Conservation (phyloP, 2,888 invertebrate genomes). For the Schizaphis graminum region DNA sequence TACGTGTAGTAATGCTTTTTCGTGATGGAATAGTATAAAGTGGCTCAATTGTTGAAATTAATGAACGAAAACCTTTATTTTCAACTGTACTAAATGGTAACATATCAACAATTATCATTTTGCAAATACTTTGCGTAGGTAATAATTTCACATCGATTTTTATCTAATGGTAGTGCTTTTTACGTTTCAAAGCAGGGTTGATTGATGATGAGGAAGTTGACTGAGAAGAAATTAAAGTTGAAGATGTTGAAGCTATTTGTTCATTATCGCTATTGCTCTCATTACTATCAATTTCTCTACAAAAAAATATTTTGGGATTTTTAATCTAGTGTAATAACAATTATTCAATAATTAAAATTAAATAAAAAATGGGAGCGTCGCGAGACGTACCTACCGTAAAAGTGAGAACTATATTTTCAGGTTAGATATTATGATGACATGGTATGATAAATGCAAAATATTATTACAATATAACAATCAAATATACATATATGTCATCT, state of each 20-base stretch:
- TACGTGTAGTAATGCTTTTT: conserved; percentile 33
- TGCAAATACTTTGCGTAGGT: conserved; percentile 12
- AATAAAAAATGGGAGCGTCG: too few relatives aligned
- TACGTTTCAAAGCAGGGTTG: not conserved
- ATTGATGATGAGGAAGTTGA: not conserved
- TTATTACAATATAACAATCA: too few relatives aligned
- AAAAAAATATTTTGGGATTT: conserved; percentile 27
- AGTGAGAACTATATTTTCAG: too few relatives aligned
- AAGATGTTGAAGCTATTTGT: conserved; percentile 29
- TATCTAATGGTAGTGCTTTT: conserved; percentile 5
- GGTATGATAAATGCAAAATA: too few relatives aligned
- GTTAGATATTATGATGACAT: too few relatives aligned
- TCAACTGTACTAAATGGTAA: conserved; percentile 26
- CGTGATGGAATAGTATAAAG: conserved; percentile 46
- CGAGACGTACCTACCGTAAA: too few relatives aligned
- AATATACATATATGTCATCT: too few relatives aligned
- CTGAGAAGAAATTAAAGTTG: conserved; percentile 16
- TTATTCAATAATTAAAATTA: not conserved
- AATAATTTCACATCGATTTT: conserved; percentile 24
- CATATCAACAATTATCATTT: conserved; percentile 31
- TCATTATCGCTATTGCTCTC: conserved; percentile 17
- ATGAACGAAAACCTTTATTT: conserved; percentile 47
- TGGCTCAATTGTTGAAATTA: conserved; percentile 41
- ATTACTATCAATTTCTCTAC: conserved; percentile 25
- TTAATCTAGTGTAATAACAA: not conserved